A percentile compares a stretch with the other conserved stretches of the same genome.
Evolutionary conservation across 53 echinoderm and acorn worm species (phyloP).

Genomic region (Mesocentrotus franciscanus): DNA sequence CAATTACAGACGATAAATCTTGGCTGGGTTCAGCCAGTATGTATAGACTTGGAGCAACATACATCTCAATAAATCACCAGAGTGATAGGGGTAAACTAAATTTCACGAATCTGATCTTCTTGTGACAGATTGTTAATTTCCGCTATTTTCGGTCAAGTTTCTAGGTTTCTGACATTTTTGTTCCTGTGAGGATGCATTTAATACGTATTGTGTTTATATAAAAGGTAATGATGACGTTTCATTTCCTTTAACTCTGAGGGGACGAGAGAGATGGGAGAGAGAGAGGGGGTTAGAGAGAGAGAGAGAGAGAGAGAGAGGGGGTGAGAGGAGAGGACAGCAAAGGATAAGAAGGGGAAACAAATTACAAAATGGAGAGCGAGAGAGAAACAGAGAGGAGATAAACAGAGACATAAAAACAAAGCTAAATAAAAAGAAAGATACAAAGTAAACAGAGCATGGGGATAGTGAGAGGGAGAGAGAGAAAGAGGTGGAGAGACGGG

Average conservation of each 20-base stretch:
- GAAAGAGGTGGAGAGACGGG: too few species aligned
- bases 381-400: neutral
- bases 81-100: neutral
- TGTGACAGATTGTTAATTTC: neutral
- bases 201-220: neutral
- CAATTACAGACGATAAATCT: conserved; percentile 17
- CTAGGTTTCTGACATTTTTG: neutral
- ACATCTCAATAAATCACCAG: neutral
- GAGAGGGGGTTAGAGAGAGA: neutral
- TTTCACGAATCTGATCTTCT: neutral
- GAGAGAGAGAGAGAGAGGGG: neutral
- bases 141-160: neutral
- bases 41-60: neutral
- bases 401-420: too few species aligned
- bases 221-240: neutral
- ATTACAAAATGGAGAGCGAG: neutral
- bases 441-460: neutral
- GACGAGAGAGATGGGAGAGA: too few species aligned
- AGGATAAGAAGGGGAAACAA: too few species aligned
- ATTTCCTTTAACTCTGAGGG: neutral
- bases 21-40: neutral
- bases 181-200: neutral
- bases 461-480: too few species aligned
- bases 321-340: neutral
- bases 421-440: too few species aligned